Base-by-base conservation (phyloP, 1,140 invertebrate genomes). In the Psilanteris sp. region DNA sequence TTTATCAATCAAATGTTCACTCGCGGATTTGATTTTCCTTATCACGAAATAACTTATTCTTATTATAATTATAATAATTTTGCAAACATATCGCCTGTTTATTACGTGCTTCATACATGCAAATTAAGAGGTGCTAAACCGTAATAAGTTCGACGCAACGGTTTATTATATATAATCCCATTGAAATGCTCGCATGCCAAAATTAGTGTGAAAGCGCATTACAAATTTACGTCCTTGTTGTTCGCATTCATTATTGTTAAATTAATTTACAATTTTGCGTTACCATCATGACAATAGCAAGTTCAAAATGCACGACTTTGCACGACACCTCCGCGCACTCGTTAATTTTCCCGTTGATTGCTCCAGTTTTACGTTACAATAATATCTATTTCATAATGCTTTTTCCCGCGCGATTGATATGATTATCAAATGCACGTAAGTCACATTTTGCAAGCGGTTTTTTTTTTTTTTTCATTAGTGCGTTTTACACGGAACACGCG, bases 151-250 rank as follows among this genome's bases (percentile, higher is more conserved):
- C 6, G 32, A 26, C 22, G 1, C 4, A 48, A 62, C 41, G 36
- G 8, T 41, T 44, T 20, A 36, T 48, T 62, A 22, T 11, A 3
- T 1, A 13, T 39, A 50, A 48, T 39, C 34, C 18, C 43, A 50
- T 39, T 57, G 8, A 44, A 26, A 59, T 16, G 10, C 11, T 20
- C 26, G 22, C 14, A 24, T 8, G 18, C n/a, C 57, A 39, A 59
- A 62, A 62, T 48, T 37, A 62, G 24, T n/a, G 24, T 29, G 43
- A 48, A 41, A 50, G 24, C 44, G 37, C 46, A 36, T 62, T 62
- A 48, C 14, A 20, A 37, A 61, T 61, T 24, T 46, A 46, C 31
- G 15, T 48, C 24, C 43, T 32, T 57, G 52, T 41, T 39, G 41
- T 11, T 43, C 11, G 37, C 18, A 24, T 54, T 57, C 18, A 44